Evolutionary conservation across 2,888 invertebrate species (phyloP), one percentile per base, ranked within the genome.

Genomic region (Tachina grossa): DNA sequence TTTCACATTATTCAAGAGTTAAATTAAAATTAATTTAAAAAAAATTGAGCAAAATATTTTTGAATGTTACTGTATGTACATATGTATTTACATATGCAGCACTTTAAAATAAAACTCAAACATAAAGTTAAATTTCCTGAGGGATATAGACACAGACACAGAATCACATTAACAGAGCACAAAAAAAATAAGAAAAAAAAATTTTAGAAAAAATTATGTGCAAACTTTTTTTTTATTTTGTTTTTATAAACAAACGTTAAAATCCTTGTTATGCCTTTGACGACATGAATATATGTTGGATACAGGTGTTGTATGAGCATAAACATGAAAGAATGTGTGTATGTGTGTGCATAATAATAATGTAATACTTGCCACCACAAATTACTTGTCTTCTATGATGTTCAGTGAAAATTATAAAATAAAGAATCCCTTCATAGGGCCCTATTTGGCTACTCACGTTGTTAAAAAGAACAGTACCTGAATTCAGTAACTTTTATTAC

Each of bases 41-140:
- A 31, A 6, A 31, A 31, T 31, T 5, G 0, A 6, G 31, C 6
- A 31, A 31, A 31, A 31, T 31, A 31, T 6, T 31, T 31, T 31
- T 31, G 31, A 31, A 31, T 31, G 31, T 31, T 31, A 31, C 31
- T 31, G 31, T 31, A 31, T 6, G 31, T 31, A 6, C 1, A 0
- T 31, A 6, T 66, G 31, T 65, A 39, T 16, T 19, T 53, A 19
- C 4, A 61, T 31, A 31, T 31, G 31, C 6, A 31, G 31, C 8
- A 10, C 19, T 55, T 51, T 51, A 19, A 72, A 80, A 76, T 71
- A 72, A 84, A 84, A 80, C 49, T 66, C 65, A 77, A 77, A 84
- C 47, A 63, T 51, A 61, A 85, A 85, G 74, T 69, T 77, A 85
- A 72, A 81, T 85, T 85, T 81, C 77, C 81, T 81, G 19, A 55